Percentiles rank a stretch among this genome's conserved stretches.
phyloP scores from a whole-genome alignment of 2,797 vertebrate species.

The Halcyon badia region DNA sequence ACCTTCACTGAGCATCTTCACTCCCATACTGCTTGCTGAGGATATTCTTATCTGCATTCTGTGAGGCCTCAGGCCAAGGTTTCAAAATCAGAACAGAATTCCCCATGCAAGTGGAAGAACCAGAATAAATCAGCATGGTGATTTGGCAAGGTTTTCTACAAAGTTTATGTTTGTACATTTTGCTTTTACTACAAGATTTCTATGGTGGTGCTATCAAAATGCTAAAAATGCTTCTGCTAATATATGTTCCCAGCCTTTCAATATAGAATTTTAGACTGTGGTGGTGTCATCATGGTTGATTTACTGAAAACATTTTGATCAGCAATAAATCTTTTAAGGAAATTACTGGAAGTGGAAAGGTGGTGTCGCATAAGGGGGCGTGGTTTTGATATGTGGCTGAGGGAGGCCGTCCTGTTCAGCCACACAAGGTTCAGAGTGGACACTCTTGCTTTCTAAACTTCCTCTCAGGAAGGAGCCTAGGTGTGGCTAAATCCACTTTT shows the following conservation, averaged over 20 bases:
- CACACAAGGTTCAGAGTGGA: no score
- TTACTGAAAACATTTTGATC: background rate
- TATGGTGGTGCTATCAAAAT: background rate
- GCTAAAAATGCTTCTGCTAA: background rate
- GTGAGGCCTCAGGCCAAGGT: background rate
- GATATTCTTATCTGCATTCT: background rate
- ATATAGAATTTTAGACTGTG: background rate
- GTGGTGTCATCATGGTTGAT: background rate
- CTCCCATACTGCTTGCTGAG: background rate
- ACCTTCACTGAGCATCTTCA: background rate
- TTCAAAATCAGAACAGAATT: background rate
- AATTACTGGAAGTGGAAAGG: background rate
- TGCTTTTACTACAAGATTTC: background rate
- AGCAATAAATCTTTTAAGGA: background rate
- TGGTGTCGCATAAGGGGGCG: no score
- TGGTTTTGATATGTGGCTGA: no score
- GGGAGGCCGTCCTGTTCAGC: no score
- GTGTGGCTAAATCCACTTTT: no score
- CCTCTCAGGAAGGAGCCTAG: no score
- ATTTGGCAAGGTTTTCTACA: background rate
- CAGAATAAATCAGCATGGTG: background rate
- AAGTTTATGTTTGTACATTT: background rate
- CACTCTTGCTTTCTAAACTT: no score
- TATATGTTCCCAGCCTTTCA: background rate
- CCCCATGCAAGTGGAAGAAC: background rate